Conservation (phyloP, 2,797 vertebrate genomes). For the Eulemur mongoz region DNA sequence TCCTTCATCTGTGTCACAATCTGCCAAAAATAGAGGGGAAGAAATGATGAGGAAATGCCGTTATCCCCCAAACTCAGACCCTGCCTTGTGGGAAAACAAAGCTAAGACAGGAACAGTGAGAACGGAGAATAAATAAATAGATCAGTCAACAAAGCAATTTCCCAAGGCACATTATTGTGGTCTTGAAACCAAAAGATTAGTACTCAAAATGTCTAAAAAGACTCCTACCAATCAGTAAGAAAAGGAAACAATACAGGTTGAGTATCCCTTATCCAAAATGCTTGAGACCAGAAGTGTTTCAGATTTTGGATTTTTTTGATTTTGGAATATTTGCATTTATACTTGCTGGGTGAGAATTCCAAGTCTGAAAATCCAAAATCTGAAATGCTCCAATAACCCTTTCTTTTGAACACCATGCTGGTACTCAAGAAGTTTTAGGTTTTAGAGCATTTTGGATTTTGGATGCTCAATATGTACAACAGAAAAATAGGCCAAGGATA, state of each 20-base stretch:
- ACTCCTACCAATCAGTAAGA: neutral
- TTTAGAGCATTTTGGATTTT: neutral
- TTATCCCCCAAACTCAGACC: neutral
- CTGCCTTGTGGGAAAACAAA: constrained; percentile 18
- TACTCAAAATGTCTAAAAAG: neutral
- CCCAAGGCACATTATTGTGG: neutral
- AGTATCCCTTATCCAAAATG: neutral
- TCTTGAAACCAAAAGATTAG: constrained; percentile 30
- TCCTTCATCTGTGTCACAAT: constrained; percentile 83
- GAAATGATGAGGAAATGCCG: neutral
- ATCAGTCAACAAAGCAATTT: constrained; percentile 6
- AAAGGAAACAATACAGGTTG: neutral
- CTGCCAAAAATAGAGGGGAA: constrained; percentile 80
- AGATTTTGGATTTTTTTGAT: neutral
- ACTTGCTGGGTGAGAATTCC: neutral
- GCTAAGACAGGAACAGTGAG: constrained; percentile 36
- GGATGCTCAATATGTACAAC: neutral
- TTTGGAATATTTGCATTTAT: neutral
- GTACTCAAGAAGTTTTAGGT: neutral
- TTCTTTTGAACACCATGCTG: neutral
- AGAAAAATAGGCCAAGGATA: neutral
- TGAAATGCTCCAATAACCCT: neutral
- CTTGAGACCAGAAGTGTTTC: neutral
- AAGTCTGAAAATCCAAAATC: neutral
- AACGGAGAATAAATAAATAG: neutral